These are phyloP conservation scores for Drosophila suzukii DNA, from an alignment of 1,140 invertebrate genomes.

Conservation along the genomic window DNA sequence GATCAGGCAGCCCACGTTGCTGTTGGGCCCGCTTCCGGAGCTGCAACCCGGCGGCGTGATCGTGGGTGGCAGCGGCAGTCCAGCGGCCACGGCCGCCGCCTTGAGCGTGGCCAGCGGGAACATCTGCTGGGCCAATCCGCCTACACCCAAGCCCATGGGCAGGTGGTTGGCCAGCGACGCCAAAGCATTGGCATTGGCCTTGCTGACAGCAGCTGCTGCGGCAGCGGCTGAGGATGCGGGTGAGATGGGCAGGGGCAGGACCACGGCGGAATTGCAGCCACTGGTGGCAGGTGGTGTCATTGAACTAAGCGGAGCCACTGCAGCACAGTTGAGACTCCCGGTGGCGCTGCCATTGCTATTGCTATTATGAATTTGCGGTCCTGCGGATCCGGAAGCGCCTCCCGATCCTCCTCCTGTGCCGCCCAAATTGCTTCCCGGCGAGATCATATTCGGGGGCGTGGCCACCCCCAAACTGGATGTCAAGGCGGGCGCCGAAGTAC, in stretches of 20 bases:
- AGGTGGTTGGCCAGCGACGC: conserved; percentile 58
- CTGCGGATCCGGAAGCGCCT: background rate
- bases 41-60: conserved; percentile 45
- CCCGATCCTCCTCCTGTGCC: conserved; percentile 12
- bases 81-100: conserved; percentile 66
- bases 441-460: conserved; percentile 58
- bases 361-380: conserved; percentile 38
- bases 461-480: conserved; percentile 55
- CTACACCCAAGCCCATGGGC: conserved; percentile 53
- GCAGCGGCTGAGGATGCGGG: conserved; percentile 27
- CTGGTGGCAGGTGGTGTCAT: conserved; percentile 49
- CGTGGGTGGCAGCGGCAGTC: conserved; percentile 55
- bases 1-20: conserved; percentile 77
- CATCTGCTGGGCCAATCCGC: conserved; percentile 47
- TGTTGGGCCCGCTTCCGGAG: conserved; percentile 19
- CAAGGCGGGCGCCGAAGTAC: conserved; percentile 39
- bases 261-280: conserved; percentile 46
- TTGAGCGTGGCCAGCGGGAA: conserved; percentile 71
- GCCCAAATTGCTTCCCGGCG: conserved; percentile 52
- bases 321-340: conserved; percentile 63
- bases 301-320: conserved; percentile 60
- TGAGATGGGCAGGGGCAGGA: conserved; percentile 62
- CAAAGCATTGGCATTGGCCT: conserved; percentile 57
- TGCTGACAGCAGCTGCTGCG: conserved; percentile 35
- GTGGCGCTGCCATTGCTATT: conserved; percentile 64